phyloP scores from a whole-genome alignment of 2,113 vertebrate genomes.

The Narcine bancroftii region DNA sequence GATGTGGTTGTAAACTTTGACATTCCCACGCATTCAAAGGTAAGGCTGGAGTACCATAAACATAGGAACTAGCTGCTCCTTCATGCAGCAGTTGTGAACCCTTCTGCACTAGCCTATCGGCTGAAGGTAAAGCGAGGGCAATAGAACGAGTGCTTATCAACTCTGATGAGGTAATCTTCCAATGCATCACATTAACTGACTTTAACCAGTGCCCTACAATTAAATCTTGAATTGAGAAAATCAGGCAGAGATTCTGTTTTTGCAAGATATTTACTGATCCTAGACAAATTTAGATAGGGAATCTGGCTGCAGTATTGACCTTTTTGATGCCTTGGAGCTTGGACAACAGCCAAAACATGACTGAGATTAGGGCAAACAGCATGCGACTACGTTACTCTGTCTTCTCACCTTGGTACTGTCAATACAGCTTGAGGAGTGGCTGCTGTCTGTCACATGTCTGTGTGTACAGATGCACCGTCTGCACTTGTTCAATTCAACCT shows the following conservation, averaged over 20 bases:
- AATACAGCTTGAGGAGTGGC: too few species aligned
- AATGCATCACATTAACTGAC: background rate
- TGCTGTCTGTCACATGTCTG: background rate
- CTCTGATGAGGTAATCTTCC: background rate
- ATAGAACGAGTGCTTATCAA: background rate
- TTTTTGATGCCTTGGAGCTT: background rate
- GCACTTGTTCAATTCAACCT: background rate
- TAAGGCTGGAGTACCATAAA: constrained; percentile 41
- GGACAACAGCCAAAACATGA: background rate
- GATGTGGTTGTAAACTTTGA: constrained; percentile 97
- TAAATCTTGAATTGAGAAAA: background rate
- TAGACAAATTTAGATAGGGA: background rate
- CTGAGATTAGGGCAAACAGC: background rate
- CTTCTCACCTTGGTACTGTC: background rate
- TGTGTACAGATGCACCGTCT: background rate
- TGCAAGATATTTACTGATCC: background rate
- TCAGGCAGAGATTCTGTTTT: background rate
- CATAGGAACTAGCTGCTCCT: background rate
- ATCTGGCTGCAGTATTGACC: background rate
- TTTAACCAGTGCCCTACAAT: background rate
- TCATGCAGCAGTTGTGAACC: background rate
- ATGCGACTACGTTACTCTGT: background rate
- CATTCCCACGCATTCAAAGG: constrained; percentile 97
- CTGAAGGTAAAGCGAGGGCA: background rate
- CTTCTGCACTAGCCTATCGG: background rate